Percentiles rank a stretch among this genome's conserved stretches.
Evolutionary conservation across 2,797 vertebrate genomes (phyloP).

Genomic region (Rhynchonycteris naso): DNA sequence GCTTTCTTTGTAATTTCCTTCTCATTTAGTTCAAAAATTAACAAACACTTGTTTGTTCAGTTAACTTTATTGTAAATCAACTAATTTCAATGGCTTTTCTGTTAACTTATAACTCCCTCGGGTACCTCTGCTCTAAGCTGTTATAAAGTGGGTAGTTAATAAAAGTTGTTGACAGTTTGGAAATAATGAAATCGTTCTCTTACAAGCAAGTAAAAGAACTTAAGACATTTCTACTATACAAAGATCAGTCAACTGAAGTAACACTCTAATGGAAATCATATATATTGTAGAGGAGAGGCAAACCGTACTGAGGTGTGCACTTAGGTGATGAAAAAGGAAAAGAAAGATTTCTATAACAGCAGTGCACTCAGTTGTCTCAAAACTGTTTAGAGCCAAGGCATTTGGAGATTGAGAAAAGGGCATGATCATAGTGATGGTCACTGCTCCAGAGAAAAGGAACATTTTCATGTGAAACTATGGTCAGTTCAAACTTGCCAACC

Average conservation of each 20-base stretch:
- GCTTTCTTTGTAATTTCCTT: conserved; percentile 34
- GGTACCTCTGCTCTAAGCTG: not conserved
- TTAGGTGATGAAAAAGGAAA: not conserved
- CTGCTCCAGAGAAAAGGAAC: not conserved
- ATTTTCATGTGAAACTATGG: not conserved
- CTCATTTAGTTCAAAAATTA: conserved; percentile 41
- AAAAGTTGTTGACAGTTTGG: conserved; percentile 49
- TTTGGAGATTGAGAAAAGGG: not conserved
- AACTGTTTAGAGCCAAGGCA: not conserved
- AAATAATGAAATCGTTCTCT: conserved; percentile 55
- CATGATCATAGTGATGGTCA: too few relatives aligned
- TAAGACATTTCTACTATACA: conserved; percentile 20
- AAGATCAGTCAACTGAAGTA: conserved; percentile 41
- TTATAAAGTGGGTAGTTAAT: conserved; percentile 42
- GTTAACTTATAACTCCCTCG: conserved; percentile 11
- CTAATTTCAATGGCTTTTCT: conserved; percentile 26
- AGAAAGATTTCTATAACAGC: not conserved
- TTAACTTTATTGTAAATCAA: conserved; percentile 30
- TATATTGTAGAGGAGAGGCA: not conserved
- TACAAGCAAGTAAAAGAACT: not conserved
- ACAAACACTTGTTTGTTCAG: conserved; percentile 25
- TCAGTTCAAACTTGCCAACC: not conserved
- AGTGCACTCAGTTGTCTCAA: not conserved
- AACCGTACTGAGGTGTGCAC: not conserved
- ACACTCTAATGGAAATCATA: not conserved